Conservation (phyloP, 2,113 vertebrate species). For the Epinephelus moara region DNA sequence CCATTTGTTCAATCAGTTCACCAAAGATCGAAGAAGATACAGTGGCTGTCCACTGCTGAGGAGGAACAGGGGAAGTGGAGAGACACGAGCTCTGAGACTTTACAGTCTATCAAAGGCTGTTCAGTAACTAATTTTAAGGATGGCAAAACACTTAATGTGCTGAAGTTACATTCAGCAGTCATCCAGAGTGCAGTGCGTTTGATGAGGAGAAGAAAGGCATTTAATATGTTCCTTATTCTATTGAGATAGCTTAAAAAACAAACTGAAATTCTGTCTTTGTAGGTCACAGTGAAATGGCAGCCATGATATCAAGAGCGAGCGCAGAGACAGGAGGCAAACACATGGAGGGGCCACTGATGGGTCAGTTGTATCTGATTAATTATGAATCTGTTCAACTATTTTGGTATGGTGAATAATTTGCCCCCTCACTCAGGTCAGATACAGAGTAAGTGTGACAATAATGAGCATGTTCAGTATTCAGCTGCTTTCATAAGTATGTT, state of each 20-base stretch:
- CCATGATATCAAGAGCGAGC: conserved; percentile 20
- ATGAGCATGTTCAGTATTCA: conserved; percentile 42
- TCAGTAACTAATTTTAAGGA: conserved; percentile 30
- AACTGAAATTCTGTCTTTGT: conserved; percentile 33
- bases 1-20: conserved; percentile 65
- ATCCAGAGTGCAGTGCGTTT: not conserved
- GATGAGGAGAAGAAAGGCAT: conserved; percentile 1
- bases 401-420: conserved; percentile 44
- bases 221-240: conserved; percentile 20
- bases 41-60: conserved; percentile 8
- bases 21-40: conserved; percentile 44
- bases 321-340: conserved; percentile 50
- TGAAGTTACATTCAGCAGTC: conserved; percentile 31
- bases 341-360: conserved; percentile 46
- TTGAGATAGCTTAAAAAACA: conserved; percentile 31
- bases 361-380: conserved; percentile 65
- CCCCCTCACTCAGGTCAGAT: conserved; percentile 47
- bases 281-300: conserved; percentile 27
- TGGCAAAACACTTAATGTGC: conserved; percentile 33
- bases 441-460: conserved; percentile 48
- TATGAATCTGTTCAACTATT: conserved; percentile 66
- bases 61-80: not conserved
- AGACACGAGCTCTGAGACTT: conserved; percentile 1
- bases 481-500: not conserved
- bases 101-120: conserved; percentile 1